Evolutionary conservation across 2,888 invertebrate species (phyloP).

Genomic region (Neoaliturus tenellus): DNA sequence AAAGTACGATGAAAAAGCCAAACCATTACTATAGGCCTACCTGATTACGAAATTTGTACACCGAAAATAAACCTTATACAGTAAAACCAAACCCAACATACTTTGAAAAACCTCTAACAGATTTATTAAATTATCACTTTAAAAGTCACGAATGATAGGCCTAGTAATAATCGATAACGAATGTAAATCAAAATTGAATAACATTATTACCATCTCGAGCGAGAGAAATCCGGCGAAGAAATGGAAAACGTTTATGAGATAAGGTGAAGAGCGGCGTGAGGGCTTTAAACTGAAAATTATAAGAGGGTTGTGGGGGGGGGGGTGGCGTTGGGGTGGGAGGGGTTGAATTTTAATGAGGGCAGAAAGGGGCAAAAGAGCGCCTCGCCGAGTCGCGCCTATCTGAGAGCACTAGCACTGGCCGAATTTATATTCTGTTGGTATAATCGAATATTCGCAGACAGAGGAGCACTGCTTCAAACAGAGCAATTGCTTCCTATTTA

Average conservation of each 20-base stretch:
- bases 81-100: too few species aligned
- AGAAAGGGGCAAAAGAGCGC: not conserved
- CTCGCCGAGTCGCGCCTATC: too few species aligned
- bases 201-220: not conserved
- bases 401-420: not conserved
- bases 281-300: slow-evolving; percentile 2
- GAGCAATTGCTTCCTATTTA: too few species aligned
- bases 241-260: not conserved
- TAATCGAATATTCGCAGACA: not conserved
- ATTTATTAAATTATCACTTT: not conserved
- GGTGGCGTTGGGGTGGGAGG: not conserved
- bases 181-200: not conserved
- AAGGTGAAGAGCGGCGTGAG: not conserved
- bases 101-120: not conserved
- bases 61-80: too few species aligned
- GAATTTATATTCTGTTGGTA: not conserved
- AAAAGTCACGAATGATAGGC: too few species aligned
- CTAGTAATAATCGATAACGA: not conserved
- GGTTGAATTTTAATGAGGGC: slow-evolving; percentile 18
- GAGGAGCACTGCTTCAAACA: too few species aligned
- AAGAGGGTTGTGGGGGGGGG: not conserved
- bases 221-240: not conserved
- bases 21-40: too few species aligned
- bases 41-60: too few species aligned
- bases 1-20: too few species aligned